Percentiles rank a stretch among this genome's conserved stretches.
Evolutionary conservation across 2,888 invertebrate genomes (phyloP).

Genomic region (Heteromyza rotundicornis): DNA sequence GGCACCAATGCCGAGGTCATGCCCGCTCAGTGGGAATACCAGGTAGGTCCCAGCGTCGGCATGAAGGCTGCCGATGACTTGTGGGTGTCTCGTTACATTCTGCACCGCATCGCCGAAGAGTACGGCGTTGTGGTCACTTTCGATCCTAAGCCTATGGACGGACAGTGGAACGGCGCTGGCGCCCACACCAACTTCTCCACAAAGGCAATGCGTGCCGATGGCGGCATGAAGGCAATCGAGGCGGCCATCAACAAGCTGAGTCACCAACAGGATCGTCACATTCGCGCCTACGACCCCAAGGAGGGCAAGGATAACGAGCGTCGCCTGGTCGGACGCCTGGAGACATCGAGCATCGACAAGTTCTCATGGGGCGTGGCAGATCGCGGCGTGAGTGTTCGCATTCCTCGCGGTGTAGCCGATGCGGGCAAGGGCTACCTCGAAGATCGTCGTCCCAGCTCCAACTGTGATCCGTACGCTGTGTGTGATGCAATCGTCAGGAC

Average conservation of each 20-base stretch:
- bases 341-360: conserved; percentile 72
- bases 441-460: conserved; percentile 77
- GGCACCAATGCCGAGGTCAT: conserved; percentile 87
- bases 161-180: conserved; percentile 93
- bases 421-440: conserved; percentile 79
- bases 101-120: conserved; percentile 69
- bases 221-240: conserved; percentile 74
- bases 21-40: conserved; percentile 78
- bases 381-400: conserved; percentile 74
- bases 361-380: conserved; percentile 74
- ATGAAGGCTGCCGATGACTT: conserved; percentile 69
- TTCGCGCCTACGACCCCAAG: conserved; percentile 78
- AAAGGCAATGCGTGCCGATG: conserved; percentile 78
- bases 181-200: conserved; percentile 93
- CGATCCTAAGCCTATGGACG: conserved; percentile 70
- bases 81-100: conserved; percentile 68
- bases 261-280: conserved; percentile 75
- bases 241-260: conserved; percentile 77
- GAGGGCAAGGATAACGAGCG: conserved; percentile 79
- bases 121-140: conserved; percentile 67
- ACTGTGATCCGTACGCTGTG: conserved; percentile 76
- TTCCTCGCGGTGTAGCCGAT: conserved; percentile 74
- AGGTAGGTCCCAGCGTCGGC: conserved; percentile 71
- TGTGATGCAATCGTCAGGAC: conserved; percentile 70
- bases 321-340: conserved; percentile 76